These are phyloP conservation scores for Centruroides vittatus DNA, from an alignment of 1,140 invertebrate species.

Conservation along the genomic window DNA sequence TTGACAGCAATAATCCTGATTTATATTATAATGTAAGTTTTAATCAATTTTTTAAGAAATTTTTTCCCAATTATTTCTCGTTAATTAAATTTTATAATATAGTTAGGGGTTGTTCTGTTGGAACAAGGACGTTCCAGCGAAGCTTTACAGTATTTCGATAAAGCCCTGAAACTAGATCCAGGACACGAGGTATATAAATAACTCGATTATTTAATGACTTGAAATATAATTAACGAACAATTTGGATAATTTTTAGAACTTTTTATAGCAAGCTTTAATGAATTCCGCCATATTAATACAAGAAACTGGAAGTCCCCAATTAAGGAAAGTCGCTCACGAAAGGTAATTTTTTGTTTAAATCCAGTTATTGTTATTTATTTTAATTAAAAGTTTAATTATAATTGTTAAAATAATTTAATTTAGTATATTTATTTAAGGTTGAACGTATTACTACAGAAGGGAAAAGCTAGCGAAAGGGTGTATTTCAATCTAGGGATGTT, in stretches of 20 bases:
- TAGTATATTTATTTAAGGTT: constrained; percentile 28
- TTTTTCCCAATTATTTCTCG: background rate
- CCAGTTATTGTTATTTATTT: background rate
- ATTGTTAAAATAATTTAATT: background rate
- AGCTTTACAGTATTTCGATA: constrained; percentile 79
- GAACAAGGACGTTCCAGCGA: constrained; percentile 82
- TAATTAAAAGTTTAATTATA: background rate
- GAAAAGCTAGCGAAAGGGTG: constrained; percentile 57
- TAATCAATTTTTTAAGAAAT: background rate
- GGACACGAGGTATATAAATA: constrained; percentile 46
- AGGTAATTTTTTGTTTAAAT: background rate
- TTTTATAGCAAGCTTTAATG: constrained; percentile 65
- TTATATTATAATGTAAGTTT: constrained; percentile 86
- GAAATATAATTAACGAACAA: too few relatives aligned
- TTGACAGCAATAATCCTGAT: constrained; percentile 88
- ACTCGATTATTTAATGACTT: too few relatives aligned
- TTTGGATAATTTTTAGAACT: constrained; percentile 1
- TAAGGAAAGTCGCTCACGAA: constrained; percentile 17
- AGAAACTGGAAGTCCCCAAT: constrained; percentile 24
- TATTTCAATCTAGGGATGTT: constrained; percentile 93
- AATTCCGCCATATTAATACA: constrained; percentile 91
- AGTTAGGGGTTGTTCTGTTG: constrained; percentile 85
- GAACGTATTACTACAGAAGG: constrained; percentile 62
- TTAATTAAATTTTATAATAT: constrained; percentile 21
- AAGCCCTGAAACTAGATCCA: constrained; percentile 80